These are phyloP conservation scores for Brenthis ino DNA, from an alignment of 2,888 invertebrate species.

Conservation along the genomic window DNA sequence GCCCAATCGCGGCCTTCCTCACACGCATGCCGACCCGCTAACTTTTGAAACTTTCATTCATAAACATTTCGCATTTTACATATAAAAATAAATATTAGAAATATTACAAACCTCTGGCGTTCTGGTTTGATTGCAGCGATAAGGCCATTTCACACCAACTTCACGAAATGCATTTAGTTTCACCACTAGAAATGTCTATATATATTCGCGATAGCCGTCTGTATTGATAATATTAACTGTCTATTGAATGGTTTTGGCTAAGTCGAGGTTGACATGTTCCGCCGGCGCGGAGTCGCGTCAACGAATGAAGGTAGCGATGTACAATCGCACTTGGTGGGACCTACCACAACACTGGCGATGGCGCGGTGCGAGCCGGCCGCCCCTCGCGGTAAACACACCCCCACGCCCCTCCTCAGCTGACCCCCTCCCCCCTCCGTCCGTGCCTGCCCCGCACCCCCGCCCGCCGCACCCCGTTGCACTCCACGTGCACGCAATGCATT, in stretches of 20 bases:
- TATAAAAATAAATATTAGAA: slow-evolving; percentile 46
- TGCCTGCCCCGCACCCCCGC: slow-evolving; percentile 33
- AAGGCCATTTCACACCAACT: slow-evolving; percentile 82
- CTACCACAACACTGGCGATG: slow-evolving; percentile 85
- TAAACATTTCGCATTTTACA: slow-evolving; percentile 54
- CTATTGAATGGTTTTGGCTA: neutral
- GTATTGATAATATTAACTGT: slow-evolving; percentile 32
- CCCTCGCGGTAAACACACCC: slow-evolving; percentile 77
- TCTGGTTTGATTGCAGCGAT: slow-evolving; percentile 83
- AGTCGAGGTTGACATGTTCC: slow-evolving; percentile 60
- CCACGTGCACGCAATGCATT: slow-evolving; percentile 80
- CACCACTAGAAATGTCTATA: slow-evolving; percentile 52
- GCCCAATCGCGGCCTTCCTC: slow-evolving; percentile 69
- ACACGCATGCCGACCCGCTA: slow-evolving; percentile 75
- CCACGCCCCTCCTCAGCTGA: slow-evolving; percentile 61
- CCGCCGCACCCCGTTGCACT: slow-evolving; percentile 51
- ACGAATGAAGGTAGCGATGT: slow-evolving; percentile 60
- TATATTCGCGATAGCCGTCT: slow-evolving; percentile 32
- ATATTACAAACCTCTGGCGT: slow-evolving; percentile 77
- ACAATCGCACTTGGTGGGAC: slow-evolving; percentile 76
- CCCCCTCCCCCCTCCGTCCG: slow-evolving; percentile 38
- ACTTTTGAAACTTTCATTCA: slow-evolving; percentile 74
- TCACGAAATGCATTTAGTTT: slow-evolving; percentile 74
- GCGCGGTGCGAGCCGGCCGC: slow-evolving; percentile 62
- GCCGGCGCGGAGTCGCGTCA: slow-evolving; percentile 65